These are phyloP conservation scores for Collichthys lucidus DNA, from an alignment of 2,113 vertebrate genomes.

Conservation along the genomic window DNA sequence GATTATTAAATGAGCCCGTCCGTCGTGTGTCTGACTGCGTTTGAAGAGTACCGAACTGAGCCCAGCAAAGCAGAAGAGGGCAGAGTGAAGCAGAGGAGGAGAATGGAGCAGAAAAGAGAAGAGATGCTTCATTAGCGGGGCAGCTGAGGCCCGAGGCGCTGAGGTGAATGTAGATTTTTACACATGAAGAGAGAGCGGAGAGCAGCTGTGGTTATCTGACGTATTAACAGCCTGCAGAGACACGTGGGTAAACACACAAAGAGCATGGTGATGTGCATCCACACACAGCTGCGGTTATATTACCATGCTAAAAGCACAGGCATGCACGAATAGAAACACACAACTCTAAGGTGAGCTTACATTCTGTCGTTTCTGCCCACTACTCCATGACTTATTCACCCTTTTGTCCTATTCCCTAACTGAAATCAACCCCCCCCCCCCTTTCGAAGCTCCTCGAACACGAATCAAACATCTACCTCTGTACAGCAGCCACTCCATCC, in stretches of 20 bases:
- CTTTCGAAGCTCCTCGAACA: constrained; percentile 17
- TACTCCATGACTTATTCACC: background rate
- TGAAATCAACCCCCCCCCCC: constrained; percentile 24
- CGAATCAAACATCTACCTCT: constrained; percentile 85
- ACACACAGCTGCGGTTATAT: constrained; percentile 13
- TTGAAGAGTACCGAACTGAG: constrained; percentile 33
- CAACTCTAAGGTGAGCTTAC: background rate
- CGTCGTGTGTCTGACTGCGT: background rate
- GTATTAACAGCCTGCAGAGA: constrained; percentile 60
- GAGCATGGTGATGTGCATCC: constrained; percentile 37
- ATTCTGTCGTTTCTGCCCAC: constrained; percentile 9
- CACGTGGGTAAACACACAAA: constrained; percentile 38
- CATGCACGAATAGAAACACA: constrained; percentile 12
- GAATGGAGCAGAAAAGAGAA: constrained; percentile 51
- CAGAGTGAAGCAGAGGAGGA: constrained; percentile 24
- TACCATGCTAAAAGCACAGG: constrained; percentile 10
- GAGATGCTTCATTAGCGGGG: constrained; percentile 73
- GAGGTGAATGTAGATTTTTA: constrained; percentile 78
- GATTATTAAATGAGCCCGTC: constrained; percentile 47
- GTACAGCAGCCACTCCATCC: constrained; percentile 99
- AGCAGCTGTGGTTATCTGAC: constrained; percentile 72
- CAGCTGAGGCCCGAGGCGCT: constrained; percentile 68
- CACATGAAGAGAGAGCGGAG: constrained; percentile 64
- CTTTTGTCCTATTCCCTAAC: background rate
- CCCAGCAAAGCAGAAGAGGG: constrained; percentile 42